Percentiles rank a stretch among this genome's conserved stretches.
Conservation (phyloP, 2,113 vertebrate species). For the Toxotes jaculatrix region DNA sequence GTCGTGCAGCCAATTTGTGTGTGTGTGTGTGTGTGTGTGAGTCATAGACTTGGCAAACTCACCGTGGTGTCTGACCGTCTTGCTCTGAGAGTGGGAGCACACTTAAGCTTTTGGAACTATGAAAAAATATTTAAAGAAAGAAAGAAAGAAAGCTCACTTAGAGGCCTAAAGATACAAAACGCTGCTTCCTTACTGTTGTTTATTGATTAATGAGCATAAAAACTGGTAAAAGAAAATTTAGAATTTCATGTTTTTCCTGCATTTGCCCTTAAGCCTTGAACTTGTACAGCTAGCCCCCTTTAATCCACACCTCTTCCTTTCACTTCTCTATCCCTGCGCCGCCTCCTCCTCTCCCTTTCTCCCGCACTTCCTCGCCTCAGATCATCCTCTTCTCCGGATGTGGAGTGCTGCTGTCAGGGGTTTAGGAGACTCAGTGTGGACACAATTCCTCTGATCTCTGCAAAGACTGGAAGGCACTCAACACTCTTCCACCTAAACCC, state of each 20-base stretch:
- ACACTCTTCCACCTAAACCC: constrained; percentile 1
- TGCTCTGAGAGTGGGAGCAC: not conserved
- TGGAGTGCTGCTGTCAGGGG: constrained; percentile 44
- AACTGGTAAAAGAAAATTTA: constrained; percentile 5
- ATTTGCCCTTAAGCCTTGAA: constrained; percentile 22
- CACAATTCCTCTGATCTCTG: constrained; percentile 62
- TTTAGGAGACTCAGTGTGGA: constrained; percentile 46
- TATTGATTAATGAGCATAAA: not conserved
- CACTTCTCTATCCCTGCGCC: constrained; percentile 7
- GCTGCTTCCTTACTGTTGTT: not conserved
- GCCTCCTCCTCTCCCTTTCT: constrained; percentile 15
- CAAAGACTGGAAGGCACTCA: constrained; percentile 38
- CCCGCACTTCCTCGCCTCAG: constrained; percentile 27
- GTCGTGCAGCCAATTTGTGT: constrained; percentile 22
- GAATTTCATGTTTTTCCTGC: constrained; percentile 6
- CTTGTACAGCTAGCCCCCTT: constrained; percentile 19
- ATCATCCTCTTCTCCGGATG: constrained; percentile 36
- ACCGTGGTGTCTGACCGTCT: constrained; percentile 15
- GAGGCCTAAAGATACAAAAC: not conserved
- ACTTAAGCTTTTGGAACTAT: constrained; percentile 2
- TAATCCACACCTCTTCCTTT: constrained; percentile 41
- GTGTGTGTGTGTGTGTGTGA: constrained; percentile 26
- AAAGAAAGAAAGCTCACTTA: not conserved
- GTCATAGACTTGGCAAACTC: constrained; percentile 56
- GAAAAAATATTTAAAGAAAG: not conserved